Evolutionary conservation across 2,797 vertebrate genomes (phyloP).

Genomic region (Alexandromys oeconomus): DNA sequence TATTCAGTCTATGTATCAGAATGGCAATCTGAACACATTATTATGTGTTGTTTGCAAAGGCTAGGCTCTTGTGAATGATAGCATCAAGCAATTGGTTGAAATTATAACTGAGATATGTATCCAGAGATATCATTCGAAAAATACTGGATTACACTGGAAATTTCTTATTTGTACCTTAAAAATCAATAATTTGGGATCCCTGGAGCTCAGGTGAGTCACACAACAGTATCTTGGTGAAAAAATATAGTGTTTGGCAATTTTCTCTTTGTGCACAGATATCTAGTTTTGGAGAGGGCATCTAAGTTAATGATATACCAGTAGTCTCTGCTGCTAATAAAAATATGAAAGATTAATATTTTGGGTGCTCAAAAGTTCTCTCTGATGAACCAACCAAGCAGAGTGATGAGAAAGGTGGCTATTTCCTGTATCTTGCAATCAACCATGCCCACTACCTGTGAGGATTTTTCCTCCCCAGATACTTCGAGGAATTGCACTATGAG

Average conservation of each 20-base stretch:
- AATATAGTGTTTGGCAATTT: slow-evolving; percentile 60
- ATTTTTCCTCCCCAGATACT: slow-evolving; percentile 53
- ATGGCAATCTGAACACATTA: slow-evolving; percentile 22
- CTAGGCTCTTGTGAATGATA: slow-evolving; percentile 50
- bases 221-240: slow-evolving; percentile 63
- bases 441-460: slow-evolving; percentile 58
- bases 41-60: slow-evolving; percentile 46
- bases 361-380: slow-evolving; percentile 17
- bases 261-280: slow-evolving; percentile 37
- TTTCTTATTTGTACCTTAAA: slow-evolving; percentile 76
- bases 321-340: slow-evolving; percentile 72
- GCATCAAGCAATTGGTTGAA: slow-evolving; percentile 30
- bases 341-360: slow-evolving; percentile 60
- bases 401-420: neutral
- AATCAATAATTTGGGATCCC: slow-evolving; percentile 76
- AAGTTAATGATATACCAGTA: slow-evolving; percentile 65
- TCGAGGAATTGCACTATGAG: slow-evolving; percentile 65
- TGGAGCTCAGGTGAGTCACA: slow-evolving; percentile 66
- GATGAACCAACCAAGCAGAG: neutral
- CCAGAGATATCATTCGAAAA: slow-evolving; percentile 67
- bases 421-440: slow-evolving; percentile 56
- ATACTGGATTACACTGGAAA: slow-evolving; percentile 67
- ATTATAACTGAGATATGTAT: slow-evolving; percentile 67
- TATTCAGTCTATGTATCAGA: slow-evolving; percentile 9
- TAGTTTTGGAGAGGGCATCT: slow-evolving; percentile 47